Base-by-base conservation (phyloP, 2,888 invertebrate genomes). In the Torymus tubicola region DNA sequence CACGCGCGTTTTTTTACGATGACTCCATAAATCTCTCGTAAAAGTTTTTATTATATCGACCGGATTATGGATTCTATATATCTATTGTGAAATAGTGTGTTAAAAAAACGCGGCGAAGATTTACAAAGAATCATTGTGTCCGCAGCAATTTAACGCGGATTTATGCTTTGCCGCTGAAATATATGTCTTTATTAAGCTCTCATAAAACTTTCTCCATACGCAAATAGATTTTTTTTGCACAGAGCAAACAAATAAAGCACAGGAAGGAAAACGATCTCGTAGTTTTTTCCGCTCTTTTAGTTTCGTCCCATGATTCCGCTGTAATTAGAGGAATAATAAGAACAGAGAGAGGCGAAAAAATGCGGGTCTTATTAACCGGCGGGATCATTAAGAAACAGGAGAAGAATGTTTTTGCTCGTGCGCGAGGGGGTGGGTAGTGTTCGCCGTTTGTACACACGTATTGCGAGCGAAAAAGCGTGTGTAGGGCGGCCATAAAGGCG, bases 11-110 rank as follows among this genome's bases (percentile, higher is more conserved):
- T 77, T 75, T 77, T 65, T 70, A 65, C 65, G 63, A 58, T 65
- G 64, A 78, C 71, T 77, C 69, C 52, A 78, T 78, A 78, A 78
- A 78, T 78, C 77, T 78, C 71, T n/a, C 50, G 71, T 78, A 64
- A 78, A 78, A 71, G 70, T 64, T 78, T 64, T 70, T 77, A 69
- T 77, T 53, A 69, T 69, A 69, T 69, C 67, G 55, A 53, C 18
- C 21, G 63, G 76, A 77, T 70, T 63, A 68, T 60, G 61, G 52
- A 52, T 61, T 53, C 55, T 65, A 55, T 63, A 57, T 63, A 76
- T 53, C 63, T 55, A 69, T 77, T 57, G 76, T 63, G 57, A 70
- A 70, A 70, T 77, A 69, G 42, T 57, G 68, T 52, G 50, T 65
- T 64, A 24, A 64, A 73, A 73, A 73, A 63, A 8, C 42, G 42